Percentiles rank a stretch among this genome's conserved stretches.
phyloP scores from a whole-genome alignment of 2,888 invertebrate species.

The Leptopilina syphax region DNA sequence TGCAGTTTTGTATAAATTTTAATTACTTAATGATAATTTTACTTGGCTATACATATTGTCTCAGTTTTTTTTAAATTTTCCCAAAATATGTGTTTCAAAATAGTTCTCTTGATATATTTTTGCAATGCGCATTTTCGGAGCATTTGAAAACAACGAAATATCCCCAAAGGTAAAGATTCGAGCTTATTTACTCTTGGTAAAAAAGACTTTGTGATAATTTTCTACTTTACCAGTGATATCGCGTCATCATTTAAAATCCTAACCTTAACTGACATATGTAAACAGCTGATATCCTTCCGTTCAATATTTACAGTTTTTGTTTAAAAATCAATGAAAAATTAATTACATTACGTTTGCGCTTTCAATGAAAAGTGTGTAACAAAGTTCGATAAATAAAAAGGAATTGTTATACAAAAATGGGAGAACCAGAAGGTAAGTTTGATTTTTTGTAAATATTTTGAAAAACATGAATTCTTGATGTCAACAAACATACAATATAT shows the following conservation, averaged over 20 bases:
- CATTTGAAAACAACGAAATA: too few species aligned
- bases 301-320: neutral
- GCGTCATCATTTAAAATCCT: slow-evolving; percentile 7
- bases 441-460: neutral
- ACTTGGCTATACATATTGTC: too few species aligned
- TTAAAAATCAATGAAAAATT: neutral
- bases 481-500: neutral
- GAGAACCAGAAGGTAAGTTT: slow-evolving; percentile 26
- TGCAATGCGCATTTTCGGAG: too few species aligned
- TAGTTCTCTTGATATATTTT: too few species aligned
- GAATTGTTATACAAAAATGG: neutral
- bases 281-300: slow-evolving; percentile 1
- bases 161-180: too few species aligned
- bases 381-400: neutral
- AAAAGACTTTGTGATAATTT: neutral
- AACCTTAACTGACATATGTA: neutral
- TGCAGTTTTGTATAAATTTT: too few species aligned
- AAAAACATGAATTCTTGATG: neutral
- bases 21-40: too few species aligned
- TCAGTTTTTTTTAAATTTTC: too few species aligned
- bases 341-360: neutral
- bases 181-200: too few species aligned
- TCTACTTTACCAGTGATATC: neutral
- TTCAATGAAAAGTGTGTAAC: neutral
- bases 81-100: too few species aligned